These are phyloP conservation scores for Petromus typicus DNA, from an alignment of 2,113 vertebrate genomes.

Conservation along the genomic window DNA sequence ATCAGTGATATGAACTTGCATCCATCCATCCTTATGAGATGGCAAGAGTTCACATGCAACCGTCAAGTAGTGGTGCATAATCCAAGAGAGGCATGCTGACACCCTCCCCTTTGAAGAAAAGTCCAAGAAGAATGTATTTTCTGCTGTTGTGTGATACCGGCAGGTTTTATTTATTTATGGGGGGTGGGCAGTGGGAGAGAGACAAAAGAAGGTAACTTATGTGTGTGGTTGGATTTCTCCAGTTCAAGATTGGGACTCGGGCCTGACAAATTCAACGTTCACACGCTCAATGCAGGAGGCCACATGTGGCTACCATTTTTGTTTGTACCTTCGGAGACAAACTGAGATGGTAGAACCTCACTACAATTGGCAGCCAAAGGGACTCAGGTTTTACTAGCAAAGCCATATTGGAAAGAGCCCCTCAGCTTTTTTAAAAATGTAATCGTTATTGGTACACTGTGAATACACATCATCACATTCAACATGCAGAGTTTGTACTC, in stretches of 20 bases:
- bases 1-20: background rate
- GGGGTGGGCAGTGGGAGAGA: too few species aligned
- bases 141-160: background rate
- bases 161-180: background rate
- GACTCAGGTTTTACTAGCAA: background rate
- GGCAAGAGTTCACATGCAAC: background rate
- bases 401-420: background rate
- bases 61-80: background rate
- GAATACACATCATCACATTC: too few species aligned
- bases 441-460: too few species aligned
- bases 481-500: too few species aligned
- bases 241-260: background rate
- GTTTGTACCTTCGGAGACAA: background rate
- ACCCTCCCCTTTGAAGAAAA: background rate
- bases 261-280: background rate
- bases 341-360: background rate
- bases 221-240: background rate
- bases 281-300: background rate
- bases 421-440: too few species aligned
- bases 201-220: background rate
- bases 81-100: background rate
- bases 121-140: background rate
- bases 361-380: background rate
- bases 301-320: background rate
- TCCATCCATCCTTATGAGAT: background rate